Evolutionary conservation across 2,113 vertebrate genomes (phyloP).

Genomic region (Hyla sarda): DNA sequence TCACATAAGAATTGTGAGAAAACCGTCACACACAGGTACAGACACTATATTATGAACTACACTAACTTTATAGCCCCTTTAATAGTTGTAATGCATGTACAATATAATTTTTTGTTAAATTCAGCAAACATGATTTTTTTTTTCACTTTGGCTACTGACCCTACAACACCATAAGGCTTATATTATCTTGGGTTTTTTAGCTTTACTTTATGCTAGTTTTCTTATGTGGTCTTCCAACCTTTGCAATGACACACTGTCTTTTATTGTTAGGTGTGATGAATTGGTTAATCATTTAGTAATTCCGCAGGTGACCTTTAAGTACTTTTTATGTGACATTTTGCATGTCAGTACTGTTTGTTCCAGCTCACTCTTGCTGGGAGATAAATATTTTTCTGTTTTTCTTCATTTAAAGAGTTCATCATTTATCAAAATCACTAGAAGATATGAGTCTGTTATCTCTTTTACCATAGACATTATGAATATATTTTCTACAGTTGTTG

Average conservation of each 20-base stretch:
- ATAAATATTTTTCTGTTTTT: constrained; percentile 37
- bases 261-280: constrained; percentile 24
- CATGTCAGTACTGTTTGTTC: constrained; percentile 48
- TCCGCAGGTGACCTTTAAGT: constrained; percentile 38
- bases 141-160: background rate
- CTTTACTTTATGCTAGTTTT: background rate
- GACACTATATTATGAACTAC: too few relatives aligned
- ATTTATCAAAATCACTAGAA: constrained; percentile 18
- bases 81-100: background rate
- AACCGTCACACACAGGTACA: too few relatives aligned
- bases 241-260: background rate
- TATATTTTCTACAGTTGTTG: background rate
- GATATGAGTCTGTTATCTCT: constrained; percentile 4
- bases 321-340: constrained; percentile 50
- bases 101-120: too few relatives aligned
- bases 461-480: background rate
- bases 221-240: background rate
- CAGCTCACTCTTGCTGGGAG: constrained; percentile 9
- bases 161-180: background rate
- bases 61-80: too few relatives aligned
- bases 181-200: background rate
- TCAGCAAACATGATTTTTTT: background rate
- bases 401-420: too few relatives aligned
- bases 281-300: constrained; percentile 31
- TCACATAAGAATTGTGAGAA: too few relatives aligned